Evolutionary conservation across 2,888 invertebrate genomes (phyloP).

Genomic region (Eulithis prunata): DNA sequence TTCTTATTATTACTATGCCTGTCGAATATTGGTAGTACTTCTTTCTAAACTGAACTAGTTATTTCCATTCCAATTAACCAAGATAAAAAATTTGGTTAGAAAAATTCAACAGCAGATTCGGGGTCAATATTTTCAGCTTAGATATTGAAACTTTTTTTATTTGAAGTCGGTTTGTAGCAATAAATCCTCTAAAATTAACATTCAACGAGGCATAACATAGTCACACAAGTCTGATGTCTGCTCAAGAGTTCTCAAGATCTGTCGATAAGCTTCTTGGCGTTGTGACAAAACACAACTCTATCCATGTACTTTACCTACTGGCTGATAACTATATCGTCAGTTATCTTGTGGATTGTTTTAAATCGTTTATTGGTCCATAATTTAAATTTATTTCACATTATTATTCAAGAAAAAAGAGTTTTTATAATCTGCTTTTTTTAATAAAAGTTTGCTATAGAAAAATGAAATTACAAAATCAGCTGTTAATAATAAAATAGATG

Average conservation of each 20-base stretch:
- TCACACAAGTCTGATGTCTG: conserved; percentile 11
- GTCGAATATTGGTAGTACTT: not conserved
- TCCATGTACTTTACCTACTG: conserved; percentile 14
- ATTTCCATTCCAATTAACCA: too few species aligned
- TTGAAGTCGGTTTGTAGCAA: not conserved
- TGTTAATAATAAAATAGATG: too few species aligned
- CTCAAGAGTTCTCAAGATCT: conserved; percentile 19
- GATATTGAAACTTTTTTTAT: not conserved
- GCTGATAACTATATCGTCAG: conserved; percentile 6
- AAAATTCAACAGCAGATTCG: too few species aligned
- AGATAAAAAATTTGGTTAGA: too few species aligned
- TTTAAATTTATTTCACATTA: not conserved
- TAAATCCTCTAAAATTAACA: conserved; percentile 2
- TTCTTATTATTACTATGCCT: not conserved
- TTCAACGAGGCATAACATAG: conserved; percentile 5
- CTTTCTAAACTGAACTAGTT: too few species aligned
- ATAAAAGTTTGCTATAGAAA: not conserved
- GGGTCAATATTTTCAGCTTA: not conserved
- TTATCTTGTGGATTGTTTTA: conserved; percentile 10
- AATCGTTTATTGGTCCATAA: conserved; percentile 5
- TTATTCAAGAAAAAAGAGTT: not conserved
- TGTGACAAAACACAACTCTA: conserved; percentile 21
- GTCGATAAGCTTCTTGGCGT: conserved; percentile 27
- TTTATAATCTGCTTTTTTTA: too few species aligned
- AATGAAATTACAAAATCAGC: not conserved